Evolutionary conservation across 92 coral and sea anemone genomes (phyloP), one percentile per base, ranked within the genome.

Genomic region (Galaxea fascicularis): DNA sequence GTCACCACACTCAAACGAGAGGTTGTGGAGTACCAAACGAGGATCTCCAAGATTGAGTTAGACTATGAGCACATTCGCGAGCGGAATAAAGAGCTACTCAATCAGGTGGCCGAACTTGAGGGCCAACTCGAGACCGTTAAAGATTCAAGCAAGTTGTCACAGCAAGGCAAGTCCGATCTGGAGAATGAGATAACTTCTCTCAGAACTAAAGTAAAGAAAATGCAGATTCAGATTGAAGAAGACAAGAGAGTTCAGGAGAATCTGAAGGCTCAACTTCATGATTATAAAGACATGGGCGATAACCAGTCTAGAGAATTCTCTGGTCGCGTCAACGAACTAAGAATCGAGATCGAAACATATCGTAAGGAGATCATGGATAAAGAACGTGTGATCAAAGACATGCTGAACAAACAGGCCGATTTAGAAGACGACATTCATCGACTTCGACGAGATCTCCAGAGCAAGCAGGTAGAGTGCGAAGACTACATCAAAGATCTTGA

Each of bases 281-380:
- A 94, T 49, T 89, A 92, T 77, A 92, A 69, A 46, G 84, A 75
- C 77, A 85, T 86, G 89, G 98, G 98, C n/a, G 98, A 94, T 51
- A 91, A 84, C 30, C 97, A 94, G 65, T 91, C 95, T 16, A 92
- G 91, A 57, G 98, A 94, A 69, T 92, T 94, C 83, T 88, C 81
- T 4, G 79, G 90, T 24, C 93, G 94, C 18, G 87, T 94, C n/a
- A 82, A 84, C 46, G 93, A 87, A 20, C 83, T 94, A 14, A 88
- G 90, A 76, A 84, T 62, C 29, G 98, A 94, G 54, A 87, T 94
- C 67, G 98, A 94, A 73, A 83, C 79, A 10, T 90, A 84, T 85
- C 78, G 95, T 52, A 85, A 87, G 12, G 98, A 94, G 62, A 76
- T 87, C 12, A 81, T 65, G 13, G 95, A 92, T 6, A 94, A 92